phyloP scores from a whole-genome alignment of 2,113 vertebrate species.

The Hirundichthys speculiger region DNA sequence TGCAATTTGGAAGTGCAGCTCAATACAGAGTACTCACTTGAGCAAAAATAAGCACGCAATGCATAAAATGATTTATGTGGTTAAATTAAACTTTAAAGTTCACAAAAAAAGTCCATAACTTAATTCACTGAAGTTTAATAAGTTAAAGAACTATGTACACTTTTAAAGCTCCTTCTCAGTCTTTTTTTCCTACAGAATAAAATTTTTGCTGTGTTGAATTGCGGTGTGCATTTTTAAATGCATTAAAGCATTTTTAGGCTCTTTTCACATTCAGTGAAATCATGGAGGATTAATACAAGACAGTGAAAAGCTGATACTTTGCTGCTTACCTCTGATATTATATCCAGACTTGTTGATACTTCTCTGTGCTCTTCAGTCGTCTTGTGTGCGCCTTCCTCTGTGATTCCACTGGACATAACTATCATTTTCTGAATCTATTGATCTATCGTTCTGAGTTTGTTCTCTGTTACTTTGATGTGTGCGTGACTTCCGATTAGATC shows the following conservation, averaged over 20 bases:
- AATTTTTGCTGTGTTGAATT: too few relatives aligned
- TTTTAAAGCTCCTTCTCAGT: too few relatives aligned
- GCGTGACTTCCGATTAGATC: conserved; percentile 70
- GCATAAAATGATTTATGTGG: neutral
- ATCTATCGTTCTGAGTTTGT: conserved; percentile 21
- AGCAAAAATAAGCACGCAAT: neutral
- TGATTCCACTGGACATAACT: neutral
- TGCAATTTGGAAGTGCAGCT: conserved; percentile 9
- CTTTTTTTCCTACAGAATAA: too few relatives aligned
- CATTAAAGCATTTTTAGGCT: too few relatives aligned
- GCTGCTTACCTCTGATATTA: conserved; percentile 56
- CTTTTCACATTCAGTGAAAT: too few relatives aligned
- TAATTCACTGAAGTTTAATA: too few relatives aligned
- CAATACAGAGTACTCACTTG: neutral
- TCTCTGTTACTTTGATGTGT: conserved; percentile 31
- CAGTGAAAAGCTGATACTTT: neutral
- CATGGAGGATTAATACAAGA: too few relatives aligned
- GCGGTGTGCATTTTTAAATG: too few relatives aligned
- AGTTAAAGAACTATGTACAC: too few relatives aligned
- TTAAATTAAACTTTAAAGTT: too few relatives aligned
- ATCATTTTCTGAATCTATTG: conserved; percentile 6
- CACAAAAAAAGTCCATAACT: too few relatives aligned
- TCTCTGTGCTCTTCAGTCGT: conserved; percentile 6
- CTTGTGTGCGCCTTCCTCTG: conserved; percentile 6
- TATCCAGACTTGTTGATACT: neutral